Evolutionary conservation across 2,797 vertebrate species (phyloP).

Genomic region (Hydrolagus colliei): DNA sequence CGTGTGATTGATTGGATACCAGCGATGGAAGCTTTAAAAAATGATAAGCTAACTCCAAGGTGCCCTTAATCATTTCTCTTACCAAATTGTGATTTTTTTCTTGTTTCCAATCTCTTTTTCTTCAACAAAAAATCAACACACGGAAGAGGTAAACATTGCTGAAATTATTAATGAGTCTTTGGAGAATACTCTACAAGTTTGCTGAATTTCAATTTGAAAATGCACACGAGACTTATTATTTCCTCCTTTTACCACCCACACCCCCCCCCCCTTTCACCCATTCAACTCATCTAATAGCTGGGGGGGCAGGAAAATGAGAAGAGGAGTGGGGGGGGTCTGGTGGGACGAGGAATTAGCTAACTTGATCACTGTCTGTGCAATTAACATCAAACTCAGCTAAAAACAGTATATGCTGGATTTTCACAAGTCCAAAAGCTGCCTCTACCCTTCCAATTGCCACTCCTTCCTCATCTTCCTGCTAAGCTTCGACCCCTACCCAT

Average conservation of each 20-base stretch:
- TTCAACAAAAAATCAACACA: neutral
- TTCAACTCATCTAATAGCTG: neutral
- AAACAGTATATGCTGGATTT: no score
- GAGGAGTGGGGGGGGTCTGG: neutral
- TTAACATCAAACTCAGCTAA: neutral
- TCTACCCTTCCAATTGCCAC: no score
- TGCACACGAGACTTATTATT: neutral
- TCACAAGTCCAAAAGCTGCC: no score
- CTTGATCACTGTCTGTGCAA: neutral
- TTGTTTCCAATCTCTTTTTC: neutral
- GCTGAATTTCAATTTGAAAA: neutral
- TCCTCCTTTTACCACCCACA: no score
- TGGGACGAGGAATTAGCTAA: neutral
- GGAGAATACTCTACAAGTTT: neutral
- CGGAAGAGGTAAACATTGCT: neutral
- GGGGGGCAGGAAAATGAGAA: neutral
- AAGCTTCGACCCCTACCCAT: no score
- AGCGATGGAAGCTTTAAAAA: neutral
- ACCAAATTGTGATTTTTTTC: neutral
- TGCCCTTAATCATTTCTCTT: conserved; percentile 3
- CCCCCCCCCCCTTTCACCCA: neutral
- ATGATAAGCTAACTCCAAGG: neutral
- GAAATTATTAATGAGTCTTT: conserved; percentile 7
- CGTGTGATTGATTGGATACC: conserved; percentile 18
- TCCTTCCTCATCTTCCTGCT: no score